phyloP scores from a whole-genome alignment of 2,797 vertebrate genomes.

The Dipus sagitta region DNA sequence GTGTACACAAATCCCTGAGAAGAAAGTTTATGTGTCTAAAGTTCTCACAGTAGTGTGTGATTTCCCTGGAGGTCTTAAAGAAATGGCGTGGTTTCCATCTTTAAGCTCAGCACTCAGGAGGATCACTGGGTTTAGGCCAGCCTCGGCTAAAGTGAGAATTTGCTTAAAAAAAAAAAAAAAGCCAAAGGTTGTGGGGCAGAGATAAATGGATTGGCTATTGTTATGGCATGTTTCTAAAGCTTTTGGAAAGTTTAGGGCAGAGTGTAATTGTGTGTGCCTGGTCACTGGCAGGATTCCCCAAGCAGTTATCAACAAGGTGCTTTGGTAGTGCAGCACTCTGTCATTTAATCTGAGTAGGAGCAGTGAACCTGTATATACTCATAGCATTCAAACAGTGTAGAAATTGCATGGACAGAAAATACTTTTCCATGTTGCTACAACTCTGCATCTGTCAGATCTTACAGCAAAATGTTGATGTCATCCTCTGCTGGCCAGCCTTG shows the following conservation, averaged over 20 bases:
- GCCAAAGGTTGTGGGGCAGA: too few species aligned
- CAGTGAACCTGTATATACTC: too few species aligned
- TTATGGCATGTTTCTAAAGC: fast-evolving
- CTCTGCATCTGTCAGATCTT: not conserved
- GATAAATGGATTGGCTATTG: not conserved
- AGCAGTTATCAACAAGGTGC: not conserved
- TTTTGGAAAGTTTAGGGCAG: too few species aligned
- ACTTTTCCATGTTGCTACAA: not conserved
- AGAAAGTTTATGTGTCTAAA: not conserved
- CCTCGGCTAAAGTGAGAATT: too few species aligned
- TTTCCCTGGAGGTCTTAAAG: fast-evolving
- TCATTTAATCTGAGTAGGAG: too few species aligned
- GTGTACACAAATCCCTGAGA: not conserved
- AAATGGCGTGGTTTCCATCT: not conserved
- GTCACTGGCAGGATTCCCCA: not conserved
- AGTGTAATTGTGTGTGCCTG: fast-evolving
- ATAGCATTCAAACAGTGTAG: not conserved
- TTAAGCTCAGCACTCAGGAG: too few species aligned
- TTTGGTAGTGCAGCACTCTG: not conserved
- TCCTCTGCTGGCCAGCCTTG: not conserved
- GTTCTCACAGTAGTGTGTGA: not conserved
- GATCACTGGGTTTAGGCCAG: too few species aligned
- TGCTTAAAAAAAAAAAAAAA: too few species aligned
- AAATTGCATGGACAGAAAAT: not conserved
- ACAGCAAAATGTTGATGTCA: not conserved